Evolutionary conservation across 92 coral and sea anemone species (phyloP), one percentile per base, ranked within the genome.

Genomic region (Porites evermanni): DNA sequence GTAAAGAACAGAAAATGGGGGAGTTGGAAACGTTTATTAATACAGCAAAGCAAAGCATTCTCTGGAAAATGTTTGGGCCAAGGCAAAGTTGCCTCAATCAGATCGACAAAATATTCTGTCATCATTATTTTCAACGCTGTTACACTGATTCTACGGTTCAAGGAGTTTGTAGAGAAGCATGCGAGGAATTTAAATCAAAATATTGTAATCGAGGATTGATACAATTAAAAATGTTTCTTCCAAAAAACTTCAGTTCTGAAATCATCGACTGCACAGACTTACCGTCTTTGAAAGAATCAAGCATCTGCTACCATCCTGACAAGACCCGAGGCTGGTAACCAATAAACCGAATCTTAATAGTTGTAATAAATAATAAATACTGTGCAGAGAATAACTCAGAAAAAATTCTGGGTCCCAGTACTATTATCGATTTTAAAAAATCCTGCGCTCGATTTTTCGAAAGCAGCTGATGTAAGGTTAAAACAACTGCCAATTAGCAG

Each of bases 51-150:
- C 4, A 54, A 6, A 0, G 54, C 64, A 74, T 6, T 21, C 54
- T 26, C 29, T 26, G 29, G 29, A 2, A 26, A 26, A 26, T 1
- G 29, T 75, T 0, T 24, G 66, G 13, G 60, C 50, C 58, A 13
- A 65, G 67, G 44, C 79, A 75, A 59, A 75, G 79, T 54, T 80
- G 85, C 53, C 53, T 80, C 65, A 24, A 80, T 47, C 4, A 24
- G n/a, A 75, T 80, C 19, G 84, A 80, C 32, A 64, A 64, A 14
- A 61, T 80, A 53, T 80, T 65, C 52, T 80, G 85, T 14, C 85
- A 80, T 8, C 66, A 53, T 14, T 80, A 66, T 32, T 80, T 80
- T 66, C 32, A 64, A 38, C 85, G 76, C 17, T 80, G 67, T 63
- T 56, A 54, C 47, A 67, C 64, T 2, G 12, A 59, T 32, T 67